These are phyloP conservation scores for Digitonthophagus gazella DNA, from an alignment of 2,888 invertebrate species.

Conservation along the genomic window DNA sequence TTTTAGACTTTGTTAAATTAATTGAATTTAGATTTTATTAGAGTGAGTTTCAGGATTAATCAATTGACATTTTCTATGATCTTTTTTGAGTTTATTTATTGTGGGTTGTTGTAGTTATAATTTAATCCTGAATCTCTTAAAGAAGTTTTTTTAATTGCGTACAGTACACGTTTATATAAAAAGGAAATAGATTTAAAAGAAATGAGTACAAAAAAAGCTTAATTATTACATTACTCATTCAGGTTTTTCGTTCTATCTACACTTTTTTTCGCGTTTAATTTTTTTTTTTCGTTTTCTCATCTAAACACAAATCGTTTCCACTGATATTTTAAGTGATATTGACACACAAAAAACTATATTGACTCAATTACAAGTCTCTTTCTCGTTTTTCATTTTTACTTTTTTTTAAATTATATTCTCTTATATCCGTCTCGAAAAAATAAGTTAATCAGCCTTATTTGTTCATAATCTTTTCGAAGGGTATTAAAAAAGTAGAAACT, in stretches of 20 bases:
- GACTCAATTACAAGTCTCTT: constrained; percentile 24
- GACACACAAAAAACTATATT: constrained; percentile 38
- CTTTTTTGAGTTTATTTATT: not conserved
- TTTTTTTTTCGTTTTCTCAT: not conserved
- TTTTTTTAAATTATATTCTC: constrained; percentile 32
- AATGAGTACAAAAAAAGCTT: not conserved
- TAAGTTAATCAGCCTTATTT: constrained; percentile 45
- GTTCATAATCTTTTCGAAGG: constrained; percentile 30
- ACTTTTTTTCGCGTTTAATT: constrained; percentile 32
- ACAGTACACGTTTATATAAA: not conserved
- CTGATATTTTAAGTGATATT: constrained; percentile 32
- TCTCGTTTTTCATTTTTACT: constrained; percentile 35
- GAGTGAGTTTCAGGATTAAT: constrained; percentile 9
- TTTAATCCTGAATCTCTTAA: constrained; percentile 9
- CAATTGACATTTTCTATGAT: constrained; percentile 3
- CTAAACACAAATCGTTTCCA: constrained; percentile 46
- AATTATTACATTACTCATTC: not conserved
- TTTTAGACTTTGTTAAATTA: constrained; percentile 1
- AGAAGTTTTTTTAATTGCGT: constrained; percentile 28
- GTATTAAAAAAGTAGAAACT: constrained; percentile 14
- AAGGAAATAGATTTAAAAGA: not conserved
- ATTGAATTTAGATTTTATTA: constrained; percentile 1
- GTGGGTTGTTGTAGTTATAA: not conserved
- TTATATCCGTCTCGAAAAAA: constrained; percentile 31
- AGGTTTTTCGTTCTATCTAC: constrained; percentile 39